Evolutionary conservation across 2,888 invertebrate species (phyloP), one percentile per base, ranked within the genome.

Genomic region (Opisthograptis luteolata): DNA sequence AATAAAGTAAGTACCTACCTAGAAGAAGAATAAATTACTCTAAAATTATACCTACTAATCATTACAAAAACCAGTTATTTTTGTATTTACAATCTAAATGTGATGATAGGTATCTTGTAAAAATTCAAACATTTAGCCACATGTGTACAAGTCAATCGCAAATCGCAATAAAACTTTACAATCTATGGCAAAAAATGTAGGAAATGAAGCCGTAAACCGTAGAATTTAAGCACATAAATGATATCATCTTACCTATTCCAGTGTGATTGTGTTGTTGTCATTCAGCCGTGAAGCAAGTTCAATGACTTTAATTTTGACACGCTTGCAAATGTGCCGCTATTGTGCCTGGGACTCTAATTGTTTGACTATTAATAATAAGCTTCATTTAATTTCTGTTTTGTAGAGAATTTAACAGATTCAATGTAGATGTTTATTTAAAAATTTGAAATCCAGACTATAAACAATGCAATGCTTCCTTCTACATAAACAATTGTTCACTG

Each of bases 201-300:
- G 17, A 3, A 17, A 17, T 3, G 2, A 5, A 3, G 17, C 17
- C 5, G 17, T 17, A 17, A 17, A 8, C 27, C 2, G 6, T 35
- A 43, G 25, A 42, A 6, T 22, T 1, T 8, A 35, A 14, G 13
- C 3, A 9, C 17, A 14, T 4, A 24, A 43, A 43, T 43, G 43
- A 43, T 43, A 25, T 43, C 43, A 43, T 34, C 27, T 8, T 19
- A 10, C 17, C 24, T n/a, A 30, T 30, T n/a, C n/a, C 17, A 12
- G 19, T 5, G 10, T 10, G 25, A 34, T 19, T 34, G 17, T 20
- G 31, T 27, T 4, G 22, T 34, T n/a, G 12, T 5, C 31, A 13
- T 31, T 36, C 24, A 27, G n/a, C 42, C 14, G 27, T 48, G 36
- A 31, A 12, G 25, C 12, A 8, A 37, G 36, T 48, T 42, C 37